These are phyloP conservation scores for Valencia hispanica DNA, from an alignment of 2,797 vertebrate genomes.

Conservation along the genomic window DNA sequence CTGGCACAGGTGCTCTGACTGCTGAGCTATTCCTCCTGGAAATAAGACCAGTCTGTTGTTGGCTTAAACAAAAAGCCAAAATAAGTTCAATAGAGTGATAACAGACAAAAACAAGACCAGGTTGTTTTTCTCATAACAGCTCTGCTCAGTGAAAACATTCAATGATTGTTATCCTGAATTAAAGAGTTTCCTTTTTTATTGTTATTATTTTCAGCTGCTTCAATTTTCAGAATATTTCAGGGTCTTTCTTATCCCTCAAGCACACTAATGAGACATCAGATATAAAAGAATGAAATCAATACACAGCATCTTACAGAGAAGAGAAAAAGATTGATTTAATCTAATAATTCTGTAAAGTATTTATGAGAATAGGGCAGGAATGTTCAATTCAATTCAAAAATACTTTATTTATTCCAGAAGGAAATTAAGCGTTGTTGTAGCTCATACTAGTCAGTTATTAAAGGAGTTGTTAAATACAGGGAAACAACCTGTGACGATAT, in stretches of 20 bases:
- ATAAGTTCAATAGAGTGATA: background rate
- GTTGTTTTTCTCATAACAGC: background rate
- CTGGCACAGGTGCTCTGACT: background rate
- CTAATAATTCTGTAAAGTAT: background rate
- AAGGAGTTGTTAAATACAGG: background rate
- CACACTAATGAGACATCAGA: background rate
- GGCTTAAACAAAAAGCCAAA: conserved; percentile 1
- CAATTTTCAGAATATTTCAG: background rate
- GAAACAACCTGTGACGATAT: background rate
- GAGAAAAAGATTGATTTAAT: background rate
- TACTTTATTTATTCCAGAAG: no score
- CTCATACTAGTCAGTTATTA: no score
- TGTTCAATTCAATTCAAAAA: no score
- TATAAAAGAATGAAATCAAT: background rate
- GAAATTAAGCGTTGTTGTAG: no score
- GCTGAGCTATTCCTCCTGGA: background rate
- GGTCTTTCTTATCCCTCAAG: background rate
- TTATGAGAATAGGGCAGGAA: background rate
- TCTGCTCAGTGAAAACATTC: background rate
- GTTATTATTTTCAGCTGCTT: background rate
- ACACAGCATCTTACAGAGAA: no score
- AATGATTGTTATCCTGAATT: background rate
- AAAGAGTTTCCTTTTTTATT: background rate
- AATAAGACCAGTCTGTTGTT: background rate
- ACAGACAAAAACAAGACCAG: conserved; percentile 4